Percentiles rank a stretch among this genome's conserved stretches.
phyloP scores from a whole-genome alignment of 1,140 invertebrate species.

The Drosophila quadrilineata region DNA sequence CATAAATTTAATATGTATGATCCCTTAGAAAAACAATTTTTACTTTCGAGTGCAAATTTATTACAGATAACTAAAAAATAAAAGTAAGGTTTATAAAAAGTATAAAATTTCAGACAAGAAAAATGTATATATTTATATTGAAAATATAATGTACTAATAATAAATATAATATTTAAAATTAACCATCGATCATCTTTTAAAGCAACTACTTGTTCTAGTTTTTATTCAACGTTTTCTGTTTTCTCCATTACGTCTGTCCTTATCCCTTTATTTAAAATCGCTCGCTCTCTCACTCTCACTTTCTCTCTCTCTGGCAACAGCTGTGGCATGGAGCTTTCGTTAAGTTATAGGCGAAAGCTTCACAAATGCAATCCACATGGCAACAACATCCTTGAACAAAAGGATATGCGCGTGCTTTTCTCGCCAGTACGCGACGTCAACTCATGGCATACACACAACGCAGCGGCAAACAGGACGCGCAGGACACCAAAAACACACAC shows the following conservation, averaged over 20 bases:
- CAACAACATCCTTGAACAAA: constrained; percentile 66
- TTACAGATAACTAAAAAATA: too few species aligned
- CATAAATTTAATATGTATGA: too few species aligned
- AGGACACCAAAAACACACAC: constrained; percentile 17
- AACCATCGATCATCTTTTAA: too few species aligned
- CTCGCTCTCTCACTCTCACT: not conserved
- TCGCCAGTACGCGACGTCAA: constrained; percentile 65
- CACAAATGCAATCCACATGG: constrained; percentile 57
- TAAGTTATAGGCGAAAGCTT: constrained; percentile 50
- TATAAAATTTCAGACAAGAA: too few species aligned
- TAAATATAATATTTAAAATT: too few species aligned
- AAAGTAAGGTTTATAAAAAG: too few species aligned
- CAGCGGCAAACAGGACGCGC: constrained; percentile 32
- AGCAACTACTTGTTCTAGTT: not conserved
- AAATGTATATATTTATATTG: too few species aligned
- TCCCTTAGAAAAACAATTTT: too few species aligned
- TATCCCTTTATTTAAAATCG: not conserved
- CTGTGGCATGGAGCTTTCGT: constrained; percentile 61
- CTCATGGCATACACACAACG: constrained; percentile 58
- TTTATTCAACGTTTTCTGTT: not conserved
- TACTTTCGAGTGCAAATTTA: too few species aligned
- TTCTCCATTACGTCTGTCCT: not conserved
- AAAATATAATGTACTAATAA: too few species aligned
- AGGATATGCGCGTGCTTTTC: constrained; percentile 59
- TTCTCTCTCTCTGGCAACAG: constrained; percentile 39